Base-by-base conservation (phyloP, 2,888 invertebrate species). In the Dolichopus griseipennis region DNA sequence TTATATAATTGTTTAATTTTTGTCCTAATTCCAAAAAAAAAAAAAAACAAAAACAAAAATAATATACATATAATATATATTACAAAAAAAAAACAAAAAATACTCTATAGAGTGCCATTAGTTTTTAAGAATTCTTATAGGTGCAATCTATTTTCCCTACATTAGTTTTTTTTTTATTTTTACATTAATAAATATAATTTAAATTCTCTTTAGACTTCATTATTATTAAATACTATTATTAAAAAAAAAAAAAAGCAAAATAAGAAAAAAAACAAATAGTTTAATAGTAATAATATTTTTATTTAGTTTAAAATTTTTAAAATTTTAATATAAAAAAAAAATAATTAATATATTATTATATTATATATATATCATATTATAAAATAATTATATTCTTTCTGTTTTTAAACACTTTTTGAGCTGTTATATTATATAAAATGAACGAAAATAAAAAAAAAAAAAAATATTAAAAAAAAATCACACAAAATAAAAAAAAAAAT, bases 31-130 rank as follows among this genome's bases (percentile, higher is more conserved):
- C 52, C 52, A 12, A 52, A 52, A 18, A 52, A 1, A 52, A 52
- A 18, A n/a, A 62, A 22, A 21, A 22, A 62, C 9, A 27, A 27
- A 27, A 27, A 27, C 27, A 27, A 27, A 27, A 27, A 27, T 27
- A 27, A 27, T 27, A 27, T 27, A 27, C 5, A 27, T 27, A 4
- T 27, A 27, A 27, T 27, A 4, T 27, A 27, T 27, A 27, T 27
- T 27, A 27, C n/a, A n/a, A n/a, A n/a, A n/a, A n/a, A 27, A 27
- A 27, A 27, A 27, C 27, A 27, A 27, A n/a, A 21, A 63, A 63
- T 63, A 63, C 63, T 63, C 63, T 27, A 27, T 63, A 12, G 63
- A 27, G 63, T 63, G 63, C 63, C 63, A 63, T 63, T 63, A 63
- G 63, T 63, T 62, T 18, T 15, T 63, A 63, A 20, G 63, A 27